Evolutionary conservation across 2,888 invertebrate genomes (phyloP).

Genomic region (Aphrophora alni): DNA sequence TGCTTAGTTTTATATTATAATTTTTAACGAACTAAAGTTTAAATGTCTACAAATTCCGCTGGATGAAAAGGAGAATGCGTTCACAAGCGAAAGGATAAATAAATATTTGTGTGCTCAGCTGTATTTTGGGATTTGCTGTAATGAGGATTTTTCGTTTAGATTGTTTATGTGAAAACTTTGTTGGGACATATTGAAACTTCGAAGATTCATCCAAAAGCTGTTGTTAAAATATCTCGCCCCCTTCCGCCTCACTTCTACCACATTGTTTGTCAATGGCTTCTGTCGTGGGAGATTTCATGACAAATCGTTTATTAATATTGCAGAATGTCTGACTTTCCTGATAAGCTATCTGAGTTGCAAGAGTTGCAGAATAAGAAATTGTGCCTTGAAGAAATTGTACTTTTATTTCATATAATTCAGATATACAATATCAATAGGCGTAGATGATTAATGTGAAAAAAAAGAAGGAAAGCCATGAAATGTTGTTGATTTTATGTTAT

Average conservation of each 20-base stretch:
- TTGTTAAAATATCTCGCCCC: not conserved
- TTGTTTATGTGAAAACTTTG: not conserved
- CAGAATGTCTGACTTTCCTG: not conserved
- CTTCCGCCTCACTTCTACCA: not conserved
- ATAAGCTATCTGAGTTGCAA: too few relatives aligned
- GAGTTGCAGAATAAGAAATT: too few relatives aligned
- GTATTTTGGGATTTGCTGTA: not conserved
- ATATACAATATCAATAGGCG: too few relatives aligned
- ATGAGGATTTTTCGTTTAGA: not conserved
- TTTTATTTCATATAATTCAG: too few relatives aligned
- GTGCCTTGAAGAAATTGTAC: too few relatives aligned
- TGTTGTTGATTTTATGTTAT: too few relatives aligned
- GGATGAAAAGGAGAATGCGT: too few relatives aligned
- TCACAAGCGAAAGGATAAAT: not conserved
- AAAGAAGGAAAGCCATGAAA: too few relatives aligned
- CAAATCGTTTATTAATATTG: not conserved
- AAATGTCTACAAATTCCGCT: too few relatives aligned
- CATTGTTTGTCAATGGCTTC: not conserved
- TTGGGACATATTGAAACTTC: not conserved
- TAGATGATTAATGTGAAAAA: too few relatives aligned
- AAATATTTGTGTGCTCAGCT: not conserved
- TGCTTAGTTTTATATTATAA: too few relatives aligned
- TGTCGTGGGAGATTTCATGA: not conserved
- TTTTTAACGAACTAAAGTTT: too few relatives aligned
- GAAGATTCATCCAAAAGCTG: not conserved